Evolutionary conservation across 92 coral and sea anemone species (phyloP).

Genomic region (Bergia puertoricense): DNA sequence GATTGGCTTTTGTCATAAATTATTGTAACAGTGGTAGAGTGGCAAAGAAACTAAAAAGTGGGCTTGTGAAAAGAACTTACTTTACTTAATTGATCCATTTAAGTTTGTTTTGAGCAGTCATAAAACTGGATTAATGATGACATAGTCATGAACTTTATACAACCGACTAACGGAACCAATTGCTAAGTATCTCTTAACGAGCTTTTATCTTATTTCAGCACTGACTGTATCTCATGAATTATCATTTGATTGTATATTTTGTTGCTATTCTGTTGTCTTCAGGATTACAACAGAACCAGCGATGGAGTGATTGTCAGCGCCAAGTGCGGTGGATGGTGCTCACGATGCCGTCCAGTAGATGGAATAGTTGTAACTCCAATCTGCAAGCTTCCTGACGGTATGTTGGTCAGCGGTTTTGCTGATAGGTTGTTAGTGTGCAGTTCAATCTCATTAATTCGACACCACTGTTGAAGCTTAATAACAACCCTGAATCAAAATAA

Average conservation of each 20-base stretch:
- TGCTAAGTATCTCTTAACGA: too few relatives aligned
- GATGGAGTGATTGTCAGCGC: constrained; percentile 76
- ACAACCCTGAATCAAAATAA: neutral
- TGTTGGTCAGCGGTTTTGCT: constrained; percentile 2
- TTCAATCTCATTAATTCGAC: neutral
- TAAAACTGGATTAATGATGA: too few relatives aligned
- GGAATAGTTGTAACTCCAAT: constrained; percentile 78
- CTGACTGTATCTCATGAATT: neutral
- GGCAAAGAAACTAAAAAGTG: too few relatives aligned
- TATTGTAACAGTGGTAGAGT: too few relatives aligned
- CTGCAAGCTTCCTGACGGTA: constrained; percentile 86
- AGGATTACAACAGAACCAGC: constrained; percentile 63
- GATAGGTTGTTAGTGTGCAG: neutral
- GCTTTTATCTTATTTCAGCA: too few relatives aligned
- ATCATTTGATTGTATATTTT: neutral
- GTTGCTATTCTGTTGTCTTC: neutral
- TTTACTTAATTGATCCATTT: too few relatives aligned
- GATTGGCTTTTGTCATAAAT: too few relatives aligned
- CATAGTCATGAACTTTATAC: too few relatives aligned
- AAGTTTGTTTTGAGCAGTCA: too few relatives aligned
- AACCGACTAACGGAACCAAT: too few relatives aligned
- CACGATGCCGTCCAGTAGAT: constrained; percentile 80
- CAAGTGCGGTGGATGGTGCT: constrained; percentile 98
- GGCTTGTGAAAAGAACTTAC: too few relatives aligned
- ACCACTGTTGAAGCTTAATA: neutral